Percentiles rank a stretch among this genome's conserved stretches.
These are phyloP conservation scores for Leptura quadrifasciata DNA, from an alignment of 2,888 invertebrate genomes.

Conservation along the genomic window DNA sequence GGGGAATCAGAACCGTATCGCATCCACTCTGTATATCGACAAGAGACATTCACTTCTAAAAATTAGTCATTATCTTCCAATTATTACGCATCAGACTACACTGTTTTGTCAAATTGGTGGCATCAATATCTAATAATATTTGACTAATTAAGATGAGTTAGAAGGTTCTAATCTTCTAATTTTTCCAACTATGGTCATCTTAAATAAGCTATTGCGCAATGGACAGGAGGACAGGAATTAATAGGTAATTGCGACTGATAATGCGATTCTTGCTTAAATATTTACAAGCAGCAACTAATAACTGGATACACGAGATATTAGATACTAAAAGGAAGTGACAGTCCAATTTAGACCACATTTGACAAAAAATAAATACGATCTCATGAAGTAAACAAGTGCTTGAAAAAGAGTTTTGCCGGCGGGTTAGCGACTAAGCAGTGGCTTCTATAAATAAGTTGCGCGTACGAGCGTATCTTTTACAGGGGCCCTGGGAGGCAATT, in stretches of 20 bases:
- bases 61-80: no score
- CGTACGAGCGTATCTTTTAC: slow-evolving; percentile 30
- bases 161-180: no score
- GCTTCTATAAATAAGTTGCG: slow-evolving; percentile 24
- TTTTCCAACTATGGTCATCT: no score
- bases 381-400: slow-evolving; percentile 21
- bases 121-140: no score
- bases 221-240: no score
- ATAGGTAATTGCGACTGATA: neutral
- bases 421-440: neutral
- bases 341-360: neutral
- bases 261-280: neutral
- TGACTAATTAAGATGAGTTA: no score
- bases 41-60: no score
- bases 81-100: no score
- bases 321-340: slow-evolving; percentile 8
- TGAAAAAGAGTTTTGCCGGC: neutral
- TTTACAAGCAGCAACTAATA: neutral
- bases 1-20: no score
- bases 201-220: no score
- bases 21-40: no score
- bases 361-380: slow-evolving; percentile 15
- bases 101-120: no score
- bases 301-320: neutral
- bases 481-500: slow-evolving; percentile 46